Evolutionary conservation across 1,140 invertebrate genomes (phyloP), one percentile per base, ranked within the genome.

Genomic region (Drosophila arawakana): DNA sequence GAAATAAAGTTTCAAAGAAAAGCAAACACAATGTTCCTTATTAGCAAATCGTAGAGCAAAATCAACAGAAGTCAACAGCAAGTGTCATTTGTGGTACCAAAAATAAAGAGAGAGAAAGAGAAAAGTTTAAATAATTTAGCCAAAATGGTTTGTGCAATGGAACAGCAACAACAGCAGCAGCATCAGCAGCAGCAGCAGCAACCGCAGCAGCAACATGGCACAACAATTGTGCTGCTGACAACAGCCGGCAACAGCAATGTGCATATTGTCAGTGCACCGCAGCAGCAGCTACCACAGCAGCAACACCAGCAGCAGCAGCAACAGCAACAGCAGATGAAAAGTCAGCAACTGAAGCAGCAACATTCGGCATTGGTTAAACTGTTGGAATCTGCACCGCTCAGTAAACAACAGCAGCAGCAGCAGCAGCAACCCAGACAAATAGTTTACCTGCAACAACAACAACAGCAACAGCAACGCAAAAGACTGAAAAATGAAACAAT

Each of bases 131-230:
- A 58, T 73, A 59, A 67, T 73, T 76, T 72, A 62, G 37, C 21
- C 55, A 90, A 84, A 81, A 92, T 92, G 91, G 91, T 92, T 91
- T 92, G 91, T 88, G 91, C 90, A 82, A 92, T 92, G 77, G 91
- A 92, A 78, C 91, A 91, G 65, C 69, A 58, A 54, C 78, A 55
- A 39, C 81, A 73, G 43, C 81, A 82, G 9, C 74, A 60, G 13
- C 79, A 78, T 7, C 68, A 77, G 9, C 78, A 69, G 21, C 73
- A 61, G 25, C 80, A 76, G 9, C 69, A 76, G 13, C 75, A 72
- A 7, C 57, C 46, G 46, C 76, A 76, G 21, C 78, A 78, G 54
- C 90, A 90, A 61, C 82, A 84, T 39, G 65, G 61, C 43, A 91
- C 89, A 69, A 91, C 85, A 58, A 84, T 90, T 60, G 78, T 91